phyloP scores from a whole-genome alignment of 2,888 invertebrate species.

The Epiblema foenella region DNA sequence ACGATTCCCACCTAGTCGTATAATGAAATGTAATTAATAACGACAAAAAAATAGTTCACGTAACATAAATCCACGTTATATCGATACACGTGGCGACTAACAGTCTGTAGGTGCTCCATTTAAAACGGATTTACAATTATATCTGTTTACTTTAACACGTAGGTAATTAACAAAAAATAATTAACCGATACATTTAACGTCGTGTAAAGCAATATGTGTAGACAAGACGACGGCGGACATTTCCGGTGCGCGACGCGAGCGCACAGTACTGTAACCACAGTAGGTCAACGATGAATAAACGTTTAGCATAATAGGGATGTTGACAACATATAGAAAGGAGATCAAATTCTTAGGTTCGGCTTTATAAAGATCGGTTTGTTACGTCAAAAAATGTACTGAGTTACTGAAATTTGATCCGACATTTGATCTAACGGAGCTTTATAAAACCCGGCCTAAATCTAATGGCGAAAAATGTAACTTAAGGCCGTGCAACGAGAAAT shows the following conservation, averaged over 20 bases:
- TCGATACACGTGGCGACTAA: slow-evolving; percentile 23
- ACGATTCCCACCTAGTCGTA: background rate
- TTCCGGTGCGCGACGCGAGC: slow-evolving; percentile 35
- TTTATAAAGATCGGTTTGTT: too few relatives aligned
- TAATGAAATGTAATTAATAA: background rate
- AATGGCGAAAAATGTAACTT: too few relatives aligned
- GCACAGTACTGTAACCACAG: slow-evolving; percentile 20
- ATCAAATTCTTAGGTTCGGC: too few relatives aligned
- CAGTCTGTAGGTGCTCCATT: slow-evolving; percentile 24
- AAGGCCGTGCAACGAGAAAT: too few relatives aligned
- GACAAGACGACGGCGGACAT: slow-evolving; percentile 42
- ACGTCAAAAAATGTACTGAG: too few relatives aligned
- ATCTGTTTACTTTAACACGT: slow-evolving; percentile 17
- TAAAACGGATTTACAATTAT: slow-evolving; percentile 26
- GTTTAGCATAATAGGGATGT: too few relatives aligned
- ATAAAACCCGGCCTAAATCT: too few relatives aligned
- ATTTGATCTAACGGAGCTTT: too few relatives aligned
- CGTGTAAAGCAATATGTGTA: slow-evolving; percentile 43
- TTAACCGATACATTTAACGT: slow-evolving; percentile 37
- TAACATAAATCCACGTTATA: background rate
- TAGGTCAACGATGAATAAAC: background rate
- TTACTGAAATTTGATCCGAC: too few relatives aligned
- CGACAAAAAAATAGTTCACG: background rate
- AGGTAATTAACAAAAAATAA: slow-evolving; percentile 32
- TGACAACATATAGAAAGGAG: too few relatives aligned